Evolutionary conservation across 1,140 invertebrate genomes (phyloP).

Genomic region (Callitettix versicolor): DNA sequence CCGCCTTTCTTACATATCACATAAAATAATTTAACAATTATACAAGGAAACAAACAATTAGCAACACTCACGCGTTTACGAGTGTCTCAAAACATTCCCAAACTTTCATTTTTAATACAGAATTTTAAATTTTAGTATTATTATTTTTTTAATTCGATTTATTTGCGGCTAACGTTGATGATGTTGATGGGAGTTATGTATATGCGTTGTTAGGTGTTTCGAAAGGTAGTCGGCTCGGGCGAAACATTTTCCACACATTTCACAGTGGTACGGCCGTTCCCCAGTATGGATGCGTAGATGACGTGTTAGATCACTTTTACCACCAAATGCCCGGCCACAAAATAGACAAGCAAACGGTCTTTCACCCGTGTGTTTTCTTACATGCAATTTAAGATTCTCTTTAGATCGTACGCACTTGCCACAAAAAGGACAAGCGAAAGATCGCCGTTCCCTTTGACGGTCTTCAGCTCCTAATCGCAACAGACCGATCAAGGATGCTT

Average conservation of each 20-base stretch:
- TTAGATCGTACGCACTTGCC: constrained; percentile 80
- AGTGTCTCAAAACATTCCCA: no score
- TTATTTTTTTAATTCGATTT: background rate
- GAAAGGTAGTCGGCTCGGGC: constrained; percentile 81
- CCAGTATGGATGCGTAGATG: constrained; percentile 79
- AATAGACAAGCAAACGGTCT: constrained; percentile 78
- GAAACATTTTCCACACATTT: constrained; percentile 84
- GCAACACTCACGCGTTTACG: no score
- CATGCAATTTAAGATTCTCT: constrained; percentile 79
- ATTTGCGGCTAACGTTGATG: constrained; percentile 14
- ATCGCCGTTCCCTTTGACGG: constrained; percentile 46
- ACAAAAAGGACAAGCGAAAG: constrained; percentile 76
- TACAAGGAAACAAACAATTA: no score
- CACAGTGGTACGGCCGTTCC: constrained; percentile 77
- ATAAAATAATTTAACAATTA: no score
- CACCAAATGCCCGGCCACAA: constrained; percentile 74
- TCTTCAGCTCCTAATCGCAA: constrained; percentile 43
- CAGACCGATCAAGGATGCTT: constrained; percentile 51
- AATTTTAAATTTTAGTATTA: no score
- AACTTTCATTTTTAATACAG: no score
- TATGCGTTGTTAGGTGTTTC: constrained; percentile 80
- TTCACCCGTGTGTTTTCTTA: constrained; percentile 79
- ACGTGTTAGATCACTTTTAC: constrained; percentile 74
- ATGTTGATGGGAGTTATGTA: constrained; percentile 39
- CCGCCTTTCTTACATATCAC: no score